phyloP scores from a whole-genome alignment of 1,140 invertebrate species.

The Seison nebaliae region DNA sequence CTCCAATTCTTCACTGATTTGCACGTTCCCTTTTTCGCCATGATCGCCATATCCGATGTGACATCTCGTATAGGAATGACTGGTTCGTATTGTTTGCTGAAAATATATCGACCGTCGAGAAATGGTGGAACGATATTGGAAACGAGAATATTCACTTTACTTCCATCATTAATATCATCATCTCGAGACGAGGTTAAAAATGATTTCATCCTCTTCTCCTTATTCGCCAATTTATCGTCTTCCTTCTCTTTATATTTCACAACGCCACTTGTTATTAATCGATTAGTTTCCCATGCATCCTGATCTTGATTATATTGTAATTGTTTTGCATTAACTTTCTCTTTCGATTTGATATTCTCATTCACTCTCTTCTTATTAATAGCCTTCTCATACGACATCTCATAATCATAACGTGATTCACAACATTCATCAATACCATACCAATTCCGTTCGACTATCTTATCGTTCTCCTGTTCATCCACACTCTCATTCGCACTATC shows the following conservation, averaged over 20 bases:
- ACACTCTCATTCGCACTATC: constrained; percentile 57
- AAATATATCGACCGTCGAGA: constrained; percentile 85
- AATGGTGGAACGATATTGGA: constrained; percentile 86
- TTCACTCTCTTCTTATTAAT: constrained; percentile 66
- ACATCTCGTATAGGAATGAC: constrained; percentile 75
- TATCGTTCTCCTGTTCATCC: constrained; percentile 44
- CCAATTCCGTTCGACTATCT: constrained; percentile 67
- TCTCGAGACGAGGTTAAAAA: background rate
- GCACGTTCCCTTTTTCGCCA: constrained; percentile 74
- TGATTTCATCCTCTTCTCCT: constrained; percentile 37
- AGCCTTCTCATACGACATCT: constrained; percentile 66
- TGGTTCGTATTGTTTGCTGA: constrained; percentile 92
- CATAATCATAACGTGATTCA: constrained; percentile 51
- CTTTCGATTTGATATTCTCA: constrained; percentile 57
- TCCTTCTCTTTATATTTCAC: constrained; percentile 62
- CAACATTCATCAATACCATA: constrained; percentile 66
- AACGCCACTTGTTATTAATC: constrained; percentile 82
- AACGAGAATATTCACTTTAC: constrained; percentile 71
- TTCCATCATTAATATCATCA: constrained; percentile 54
- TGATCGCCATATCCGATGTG: constrained; percentile 83
- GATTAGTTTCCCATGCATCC: constrained; percentile 88
- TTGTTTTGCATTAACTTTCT: constrained; percentile 68
- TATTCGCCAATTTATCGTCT: no score
- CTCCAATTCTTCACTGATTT: constrained; percentile 57
- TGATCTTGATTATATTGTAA: constrained; percentile 82